Evolutionary conservation across 2,797 vertebrate genomes (phyloP).

Genomic region (Adrianichthys oophorus): DNA sequence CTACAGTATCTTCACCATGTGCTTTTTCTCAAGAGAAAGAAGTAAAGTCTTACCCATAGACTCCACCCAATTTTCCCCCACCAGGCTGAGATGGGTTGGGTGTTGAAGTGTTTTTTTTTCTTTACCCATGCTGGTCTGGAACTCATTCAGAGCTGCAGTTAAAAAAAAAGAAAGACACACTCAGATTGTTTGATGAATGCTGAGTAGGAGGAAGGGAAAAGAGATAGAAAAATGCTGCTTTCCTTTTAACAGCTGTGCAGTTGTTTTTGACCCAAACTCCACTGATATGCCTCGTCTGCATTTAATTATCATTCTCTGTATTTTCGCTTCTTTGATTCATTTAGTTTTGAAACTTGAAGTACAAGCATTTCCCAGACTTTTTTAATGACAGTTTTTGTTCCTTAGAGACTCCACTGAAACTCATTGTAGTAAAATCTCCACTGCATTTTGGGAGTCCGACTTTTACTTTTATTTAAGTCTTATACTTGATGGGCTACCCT

Average conservation of each 20-base stretch:
- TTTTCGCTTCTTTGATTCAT: neutral
- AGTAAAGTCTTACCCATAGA: conserved; percentile 38
- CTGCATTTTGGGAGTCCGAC: neutral
- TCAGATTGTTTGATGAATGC: conserved; percentile 40
- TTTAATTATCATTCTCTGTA: conserved; percentile 2
- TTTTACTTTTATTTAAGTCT: conserved; percentile 1
- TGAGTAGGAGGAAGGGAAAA: conserved; percentile 22
- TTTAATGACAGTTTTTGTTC: neutral
- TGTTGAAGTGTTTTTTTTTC: conserved; percentile 17
- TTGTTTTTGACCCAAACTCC: neutral
- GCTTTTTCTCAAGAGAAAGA: conserved; percentile 32
- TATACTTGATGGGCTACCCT: no score
- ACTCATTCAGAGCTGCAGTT: conserved; percentile 60
- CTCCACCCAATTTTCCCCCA: conserved; percentile 48
- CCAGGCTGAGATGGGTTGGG: conserved; percentile 23
- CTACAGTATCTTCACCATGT: conserved; percentile 22
- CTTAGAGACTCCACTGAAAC: neutral
- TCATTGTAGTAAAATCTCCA: neutral
- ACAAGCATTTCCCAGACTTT: neutral
- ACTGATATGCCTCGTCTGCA: neutral
- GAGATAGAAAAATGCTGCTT: conserved; percentile 17
- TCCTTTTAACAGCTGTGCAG: neutral
- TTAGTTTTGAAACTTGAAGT: conserved; percentile 8
- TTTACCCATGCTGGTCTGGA: conserved; percentile 64
- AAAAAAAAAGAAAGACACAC: conserved; percentile 2